Base-by-base conservation (phyloP, 2,797 vertebrate genomes). In the Xerus rutilus region DNA sequence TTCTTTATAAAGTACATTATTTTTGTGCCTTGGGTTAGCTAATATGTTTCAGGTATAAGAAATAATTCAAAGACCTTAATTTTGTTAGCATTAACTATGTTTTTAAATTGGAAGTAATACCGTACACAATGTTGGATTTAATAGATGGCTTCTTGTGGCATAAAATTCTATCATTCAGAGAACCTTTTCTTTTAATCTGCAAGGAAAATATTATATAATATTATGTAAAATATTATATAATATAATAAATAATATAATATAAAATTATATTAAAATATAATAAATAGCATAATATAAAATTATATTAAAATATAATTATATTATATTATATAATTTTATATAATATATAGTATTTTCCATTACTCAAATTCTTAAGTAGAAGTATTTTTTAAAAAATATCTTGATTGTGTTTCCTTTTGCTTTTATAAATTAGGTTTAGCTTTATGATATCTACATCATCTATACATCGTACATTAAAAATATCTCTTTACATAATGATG, bases 1-100 rank as follows among this genome's bases (percentile, higher is more conserved):
- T 78, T 86, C 73, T 86, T 93, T 25, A 64, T 94, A 69, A 88
- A 94, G 59, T 78, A n/a, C 43, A 57, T 93, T 77, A 62, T 84
- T 91, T 54, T 91, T 2, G 25, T 81, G 62, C 1, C 47, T 86
- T 94, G 35, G 17, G 5, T 96, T 89, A 86, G 54, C 39, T 54
- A 7, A 82, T 92, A 18, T 78, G 39, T 30, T 95, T 93, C 45
- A 78, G 77, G 28, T 15, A 85, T 13, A 5, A 78, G 10, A 91
- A 90, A 72, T 93, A 87, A 92, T 76, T 49, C 64, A 79, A 72
- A 74, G 39, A 72, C 32, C 7, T 94, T 95, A 23, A 25, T 93
- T 92, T 93, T 86, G 54, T 69, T 10, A n/a, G 0, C 89, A n/a
- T 82, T 92, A 90, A 64, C 14, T 87, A 14, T 86, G 11, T 49